Conservation (phyloP, 2,797 vertebrate genomes). For the Gila robusta region DNA sequence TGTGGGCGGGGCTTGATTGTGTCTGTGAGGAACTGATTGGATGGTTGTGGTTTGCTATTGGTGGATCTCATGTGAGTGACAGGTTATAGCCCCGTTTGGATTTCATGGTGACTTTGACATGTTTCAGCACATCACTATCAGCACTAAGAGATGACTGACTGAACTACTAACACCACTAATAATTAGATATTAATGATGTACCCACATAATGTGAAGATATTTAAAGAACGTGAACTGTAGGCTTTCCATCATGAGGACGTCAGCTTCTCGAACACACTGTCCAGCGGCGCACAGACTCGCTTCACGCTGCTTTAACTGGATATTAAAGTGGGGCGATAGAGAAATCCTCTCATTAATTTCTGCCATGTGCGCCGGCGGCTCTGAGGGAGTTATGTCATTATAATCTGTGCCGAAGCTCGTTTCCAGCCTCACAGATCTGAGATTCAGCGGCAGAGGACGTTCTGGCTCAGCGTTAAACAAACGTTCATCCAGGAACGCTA, state of each 20-base stretch:
- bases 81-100: too few species aligned
- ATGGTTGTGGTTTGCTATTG: too few species aligned
- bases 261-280: neutral
- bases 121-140: too few species aligned
- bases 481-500: neutral
- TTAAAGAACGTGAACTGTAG: too few species aligned
- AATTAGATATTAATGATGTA: too few species aligned
- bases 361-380: slow-evolving; percentile 37
- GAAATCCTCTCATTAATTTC: slow-evolving; percentile 46
- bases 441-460: slow-evolving; percentile 15
- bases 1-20: too few species aligned
- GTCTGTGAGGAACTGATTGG: too few species aligned
- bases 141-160: too few species aligned
- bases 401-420: slow-evolving; percentile 58
- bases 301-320: slow-evolving; percentile 56
- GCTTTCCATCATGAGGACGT: neutral
- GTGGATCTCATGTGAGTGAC: too few species aligned
- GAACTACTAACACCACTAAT: too few species aligned
- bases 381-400: slow-evolving; percentile 64
- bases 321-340: slow-evolving; percentile 55
- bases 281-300: slow-evolving; percentile 18
- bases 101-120: too few species aligned
- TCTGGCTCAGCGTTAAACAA: too few species aligned
- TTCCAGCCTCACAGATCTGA: slow-evolving; percentile 51
- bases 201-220: neutral